phyloP scores from a whole-genome alignment of 35 echinoderm and acorn worm genomes.

The Acanthaster planci region DNA sequence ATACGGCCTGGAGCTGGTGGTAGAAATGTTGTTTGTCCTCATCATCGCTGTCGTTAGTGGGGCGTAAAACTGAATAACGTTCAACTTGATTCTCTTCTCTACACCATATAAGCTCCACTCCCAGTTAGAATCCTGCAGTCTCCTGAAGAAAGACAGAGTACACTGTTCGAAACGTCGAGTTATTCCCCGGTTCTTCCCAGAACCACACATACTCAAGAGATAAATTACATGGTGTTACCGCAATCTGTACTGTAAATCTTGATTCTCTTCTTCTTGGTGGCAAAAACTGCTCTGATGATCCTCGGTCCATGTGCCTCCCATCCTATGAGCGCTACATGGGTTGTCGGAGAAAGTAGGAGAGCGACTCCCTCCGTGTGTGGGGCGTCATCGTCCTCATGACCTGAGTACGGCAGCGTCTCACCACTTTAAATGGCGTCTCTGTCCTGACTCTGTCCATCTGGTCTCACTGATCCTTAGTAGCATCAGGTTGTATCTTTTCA shows the following conservation, averaged over 20 bases:
- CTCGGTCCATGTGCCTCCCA: slow-evolving; percentile 54
- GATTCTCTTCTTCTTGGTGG: slow-evolving; percentile 17
- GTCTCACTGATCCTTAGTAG: slow-evolving; percentile 40
- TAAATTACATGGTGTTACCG: too few species aligned
- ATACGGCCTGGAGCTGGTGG: slow-evolving; percentile 4
- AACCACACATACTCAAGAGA: too few species aligned
- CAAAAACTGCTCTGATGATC: slow-evolving; percentile 37
- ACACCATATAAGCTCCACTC: too few species aligned
- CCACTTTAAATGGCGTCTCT: background rate
- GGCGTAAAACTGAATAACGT: slow-evolving; percentile 41
- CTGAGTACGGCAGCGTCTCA: slow-evolving; percentile 31
- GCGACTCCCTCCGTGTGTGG: slow-evolving; percentile 33
- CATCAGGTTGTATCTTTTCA: slow-evolving; percentile 19
- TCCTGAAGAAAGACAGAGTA: too few species aligned
- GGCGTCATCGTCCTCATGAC: slow-evolving; percentile 18
- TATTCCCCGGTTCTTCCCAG: too few species aligned
- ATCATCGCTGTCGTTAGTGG: slow-evolving; percentile 42
- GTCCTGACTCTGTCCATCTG: slow-evolving; percentile 19
- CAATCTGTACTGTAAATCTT: too few species aligned
- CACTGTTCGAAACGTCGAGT: too few species aligned
- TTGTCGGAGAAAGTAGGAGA: slow-evolving; percentile 9
- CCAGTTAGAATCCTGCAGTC: too few species aligned
- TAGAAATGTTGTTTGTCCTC: slow-evolving; percentile 31
- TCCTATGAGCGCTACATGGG: background rate
- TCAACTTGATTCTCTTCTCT: too few species aligned